A percentile compares a stretch with the other conserved stretches of the same genome.
phyloP scores from a whole-genome alignment of 2,113 vertebrate species.

The Aptenodytes patagonicus region DNA sequence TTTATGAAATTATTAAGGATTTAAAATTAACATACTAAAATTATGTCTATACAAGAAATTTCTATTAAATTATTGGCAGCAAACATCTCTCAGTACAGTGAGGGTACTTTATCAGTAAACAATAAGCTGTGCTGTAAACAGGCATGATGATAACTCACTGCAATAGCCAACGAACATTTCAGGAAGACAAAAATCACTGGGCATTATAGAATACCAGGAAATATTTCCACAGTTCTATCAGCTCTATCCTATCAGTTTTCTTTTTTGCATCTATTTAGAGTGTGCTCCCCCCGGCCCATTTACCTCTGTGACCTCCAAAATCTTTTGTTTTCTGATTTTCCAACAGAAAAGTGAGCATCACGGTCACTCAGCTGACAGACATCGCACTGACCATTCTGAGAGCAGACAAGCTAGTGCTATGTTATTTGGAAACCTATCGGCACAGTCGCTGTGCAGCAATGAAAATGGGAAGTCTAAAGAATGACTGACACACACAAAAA shows the following conservation, averaged over 20 bases:
- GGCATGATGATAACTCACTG: neutral
- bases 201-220: neutral
- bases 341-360: neutral
- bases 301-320: neutral
- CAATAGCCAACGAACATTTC: neutral
- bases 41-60: neutral
- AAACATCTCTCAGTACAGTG: neutral
- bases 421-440: neutral
- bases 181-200: neutral
- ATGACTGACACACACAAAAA: neutral
- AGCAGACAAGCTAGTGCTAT: neutral
- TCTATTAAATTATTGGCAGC: neutral
- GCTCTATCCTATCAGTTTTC: neutral
- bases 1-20: neutral
- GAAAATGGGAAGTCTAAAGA: neutral
- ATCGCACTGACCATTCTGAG: rapidly evolving
- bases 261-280: neutral
- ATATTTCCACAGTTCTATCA: neutral
- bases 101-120: neutral
- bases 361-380: neutral
- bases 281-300: neutral
- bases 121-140: neutral
- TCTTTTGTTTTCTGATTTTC: neutral
- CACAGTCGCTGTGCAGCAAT: neutral
- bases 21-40: neutral